These are phyloP conservation scores for Cacatua alba DNA, from an alignment of 2,113 vertebrate species.

Conservation along the genomic window DNA sequence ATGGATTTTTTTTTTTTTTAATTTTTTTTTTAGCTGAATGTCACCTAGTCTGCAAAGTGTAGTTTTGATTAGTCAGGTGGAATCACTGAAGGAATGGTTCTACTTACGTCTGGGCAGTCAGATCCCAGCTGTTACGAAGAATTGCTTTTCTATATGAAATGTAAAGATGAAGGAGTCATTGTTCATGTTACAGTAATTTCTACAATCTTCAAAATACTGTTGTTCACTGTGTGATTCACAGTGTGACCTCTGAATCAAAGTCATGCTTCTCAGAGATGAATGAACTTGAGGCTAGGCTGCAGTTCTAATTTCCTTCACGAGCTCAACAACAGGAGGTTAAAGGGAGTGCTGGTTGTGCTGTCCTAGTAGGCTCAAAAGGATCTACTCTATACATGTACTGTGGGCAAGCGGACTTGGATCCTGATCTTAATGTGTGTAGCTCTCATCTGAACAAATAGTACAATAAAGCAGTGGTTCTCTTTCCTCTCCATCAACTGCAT, in stretches of 20 bases:
- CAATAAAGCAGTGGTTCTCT: not conserved
- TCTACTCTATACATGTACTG: not conserved
- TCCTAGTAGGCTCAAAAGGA: not conserved
- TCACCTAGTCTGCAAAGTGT: not conserved
- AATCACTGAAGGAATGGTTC: not conserved
- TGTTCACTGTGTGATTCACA: not conserved
- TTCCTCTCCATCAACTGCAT: not conserved
- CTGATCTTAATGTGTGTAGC: not conserved
- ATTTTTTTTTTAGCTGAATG: not conserved
- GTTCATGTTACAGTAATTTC: not conserved
- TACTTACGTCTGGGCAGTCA: not conserved
- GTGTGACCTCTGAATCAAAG: not conserved
- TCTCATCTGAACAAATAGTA: not conserved
- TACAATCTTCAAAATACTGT: not conserved
- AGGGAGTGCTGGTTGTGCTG: rapidly evolving
- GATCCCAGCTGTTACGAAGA: not conserved
- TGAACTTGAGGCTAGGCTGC: not conserved
- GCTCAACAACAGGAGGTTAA: not conserved
- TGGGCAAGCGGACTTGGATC: not conserved
- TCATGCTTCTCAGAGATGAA: not conserved
- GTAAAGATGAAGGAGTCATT: not conserved
- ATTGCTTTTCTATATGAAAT: not conserved
- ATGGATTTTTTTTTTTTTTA: not conserved
- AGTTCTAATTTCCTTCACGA: not conserved
- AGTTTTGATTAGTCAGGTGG: not conserved